Base-by-base conservation (phyloP, 2,113 vertebrate species). In the Acrocephalus kingi region DNA sequence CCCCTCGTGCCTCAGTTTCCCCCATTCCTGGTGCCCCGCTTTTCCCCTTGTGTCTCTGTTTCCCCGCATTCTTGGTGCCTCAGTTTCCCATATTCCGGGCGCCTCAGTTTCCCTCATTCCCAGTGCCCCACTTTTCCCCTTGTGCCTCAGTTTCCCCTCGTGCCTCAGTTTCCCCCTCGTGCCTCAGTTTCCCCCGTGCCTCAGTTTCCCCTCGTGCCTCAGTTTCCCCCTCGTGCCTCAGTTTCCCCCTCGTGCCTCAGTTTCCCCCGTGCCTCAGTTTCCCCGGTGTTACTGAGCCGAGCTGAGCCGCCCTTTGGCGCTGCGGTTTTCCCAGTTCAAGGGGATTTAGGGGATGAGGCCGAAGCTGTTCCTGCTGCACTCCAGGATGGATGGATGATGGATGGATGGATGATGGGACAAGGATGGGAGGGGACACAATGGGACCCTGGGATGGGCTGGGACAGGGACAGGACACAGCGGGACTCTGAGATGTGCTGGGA, bases 271-370 rank as follows among this genome's bases (percentile, higher is more conserved):
- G 41, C 41, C 41, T 41, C 41, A 43, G 37, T 39, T 39, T 39
- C 37, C 37, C 37, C 37, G 37, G 37, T 39, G 37, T 39, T 39
- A 39, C 37, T 39, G 37, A 39, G 37, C 37, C 37, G 37, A 39
- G 37, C 37, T 39, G 37, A 39, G 37, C 37, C 37, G 37, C 37
- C 37, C 37, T 39, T 39, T 39, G 51, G 69, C 22, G 6, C 56
- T 67, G 56, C 56, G 4, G 0, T 52, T 61, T 76, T 59, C 62
- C 37, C 2, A 0, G 1, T 15, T 30, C 3, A 51, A 37, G 17
- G 14, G 15, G 17, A 2, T 84, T 93, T 54, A 27, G 39, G 58
- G 58, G 52, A 33, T 12, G 28, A 64, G 66, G n/a, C 3, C 6
- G 3, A 22, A 25, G 28, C 5, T 31, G 63, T 64, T 90, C 61